Base-by-base conservation (phyloP, 2,888 invertebrate genomes). In the Microctonus hyperodae region DNA sequence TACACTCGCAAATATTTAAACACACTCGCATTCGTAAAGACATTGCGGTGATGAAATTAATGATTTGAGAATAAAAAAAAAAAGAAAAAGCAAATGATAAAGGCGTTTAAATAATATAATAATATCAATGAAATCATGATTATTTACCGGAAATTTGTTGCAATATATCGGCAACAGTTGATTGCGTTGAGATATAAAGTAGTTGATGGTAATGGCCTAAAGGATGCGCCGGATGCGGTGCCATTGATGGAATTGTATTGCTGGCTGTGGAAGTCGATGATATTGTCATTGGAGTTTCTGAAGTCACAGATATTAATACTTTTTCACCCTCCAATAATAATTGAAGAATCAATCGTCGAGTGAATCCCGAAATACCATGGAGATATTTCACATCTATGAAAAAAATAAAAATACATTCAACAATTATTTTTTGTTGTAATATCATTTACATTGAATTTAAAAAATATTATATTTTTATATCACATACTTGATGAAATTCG, bases 241-340 rank as follows among this genome's bases (percentile, higher is more conserved):
- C 80, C 77, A 82, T 80, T 5, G 79, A 78, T 13, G 80, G 79
- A 66, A 76, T 73, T 66, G 76, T 80, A 37, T 78, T 75, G 72
- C 75, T 79, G 9, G 73, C 69, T 10, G 76, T 72, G 3, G 73
- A 76, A 48, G 73, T 75, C 2, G 80, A 78, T 31, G 80, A 78
- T 31, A 80, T 76, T 73, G 79, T 81, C 79, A 83, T 82, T 11
- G 79, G 81, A 67, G 76, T 73, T 65, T 83, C 83, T 2, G 82
- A 85, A 2, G 84, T 85, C 67, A 96, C 89, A 74, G 91, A 91
- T 25, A 96, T 91, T 25, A 90, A 87, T 69, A 93, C 90, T 76
- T 92, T 92, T 85, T 96, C 95, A 78, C 92, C 93, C 78, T 96
- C 95, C 70, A 97, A 85, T 71, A 97, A 86, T 65, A 96, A 87